These are phyloP conservation scores for Myotis brandtii DNA, from an alignment of 2,113 vertebrate species.

Conservation along the genomic window DNA sequence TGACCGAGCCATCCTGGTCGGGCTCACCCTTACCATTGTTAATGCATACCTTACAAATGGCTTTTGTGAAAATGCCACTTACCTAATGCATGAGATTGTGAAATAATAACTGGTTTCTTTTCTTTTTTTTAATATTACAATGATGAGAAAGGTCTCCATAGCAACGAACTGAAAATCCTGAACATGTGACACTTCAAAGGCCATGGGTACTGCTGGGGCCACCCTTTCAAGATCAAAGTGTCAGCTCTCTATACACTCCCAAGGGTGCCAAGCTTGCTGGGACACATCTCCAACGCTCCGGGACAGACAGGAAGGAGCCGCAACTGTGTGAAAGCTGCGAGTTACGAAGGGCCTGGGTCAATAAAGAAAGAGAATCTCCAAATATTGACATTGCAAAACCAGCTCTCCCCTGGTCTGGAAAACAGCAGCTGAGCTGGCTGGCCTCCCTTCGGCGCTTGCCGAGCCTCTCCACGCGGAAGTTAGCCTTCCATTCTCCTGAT, in stretches of 20 bases:
- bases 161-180: slow-evolving; percentile 32
- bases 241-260: neutral
- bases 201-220: neutral
- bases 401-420: neutral
- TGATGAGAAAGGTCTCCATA: slow-evolving; percentile 54
- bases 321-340: neutral
- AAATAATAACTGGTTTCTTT: slow-evolving; percentile 38
- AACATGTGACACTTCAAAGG: slow-evolving; percentile 56
- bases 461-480: neutral
- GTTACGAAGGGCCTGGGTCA: neutral
- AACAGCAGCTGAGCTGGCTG: neutral
- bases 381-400: neutral
- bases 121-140: neutral
- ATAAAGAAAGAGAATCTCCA: neutral
- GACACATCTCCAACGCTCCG: neutral
- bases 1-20: no score
- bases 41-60: neutral
- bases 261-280: neutral
- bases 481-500: neutral
- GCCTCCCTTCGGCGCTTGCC: no score
- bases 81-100: neutral
- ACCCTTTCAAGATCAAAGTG: slow-evolving; percentile 67
- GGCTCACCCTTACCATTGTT: neutral
- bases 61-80: slow-evolving; percentile 40
- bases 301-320: neutral